phyloP scores from a whole-genome alignment of 1,140 invertebrate genomes.

The Drosophila nigrodunni region DNA sequence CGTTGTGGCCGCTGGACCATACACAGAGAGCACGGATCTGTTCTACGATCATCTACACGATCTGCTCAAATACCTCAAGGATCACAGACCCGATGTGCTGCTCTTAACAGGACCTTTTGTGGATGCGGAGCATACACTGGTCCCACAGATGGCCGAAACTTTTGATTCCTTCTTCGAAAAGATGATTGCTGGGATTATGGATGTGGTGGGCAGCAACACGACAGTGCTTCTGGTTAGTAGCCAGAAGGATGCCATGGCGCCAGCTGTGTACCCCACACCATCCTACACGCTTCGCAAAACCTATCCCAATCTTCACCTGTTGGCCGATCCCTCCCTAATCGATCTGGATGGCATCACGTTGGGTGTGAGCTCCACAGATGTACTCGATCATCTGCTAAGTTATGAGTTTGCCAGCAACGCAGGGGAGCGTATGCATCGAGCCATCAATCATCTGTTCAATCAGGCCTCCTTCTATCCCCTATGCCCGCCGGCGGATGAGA shows the following conservation, averaged over 20 bases:
- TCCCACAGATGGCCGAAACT: constrained; percentile 87
- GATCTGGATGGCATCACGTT: constrained; percentile 91
- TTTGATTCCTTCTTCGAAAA: constrained; percentile 90
- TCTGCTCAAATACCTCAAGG: constrained; percentile 88
- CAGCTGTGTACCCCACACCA: constrained; percentile 92
- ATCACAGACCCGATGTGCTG: constrained; percentile 91
- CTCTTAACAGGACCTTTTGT: constrained; percentile 94
- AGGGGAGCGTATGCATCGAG: constrained; percentile 89
- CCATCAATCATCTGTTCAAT: constrained; percentile 90
- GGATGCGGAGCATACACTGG: constrained; percentile 88
- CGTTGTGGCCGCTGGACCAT: constrained; percentile 93
- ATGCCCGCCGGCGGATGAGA: constrained; percentile 89
- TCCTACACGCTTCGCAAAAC: constrained; percentile 86
- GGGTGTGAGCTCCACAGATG: constrained; percentile 92
- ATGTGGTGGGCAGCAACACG: constrained; percentile 82
- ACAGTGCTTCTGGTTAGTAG: constrained; percentile 88
- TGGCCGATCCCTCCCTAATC: constrained; percentile 93
- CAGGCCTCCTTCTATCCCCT: constrained; percentile 94
- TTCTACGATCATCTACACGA: constrained; percentile 93
- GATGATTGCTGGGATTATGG: constrained; percentile 88
- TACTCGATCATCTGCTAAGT: constrained; percentile 91
- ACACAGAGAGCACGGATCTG: constrained; percentile 90
- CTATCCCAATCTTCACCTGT: constrained; percentile 87
- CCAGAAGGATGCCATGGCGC: constrained; percentile 90
- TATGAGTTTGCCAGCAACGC: constrained; percentile 89